Conservation (phyloP, 2,113 vertebrate genomes). For the Theristicus caerulescens region DNA sequence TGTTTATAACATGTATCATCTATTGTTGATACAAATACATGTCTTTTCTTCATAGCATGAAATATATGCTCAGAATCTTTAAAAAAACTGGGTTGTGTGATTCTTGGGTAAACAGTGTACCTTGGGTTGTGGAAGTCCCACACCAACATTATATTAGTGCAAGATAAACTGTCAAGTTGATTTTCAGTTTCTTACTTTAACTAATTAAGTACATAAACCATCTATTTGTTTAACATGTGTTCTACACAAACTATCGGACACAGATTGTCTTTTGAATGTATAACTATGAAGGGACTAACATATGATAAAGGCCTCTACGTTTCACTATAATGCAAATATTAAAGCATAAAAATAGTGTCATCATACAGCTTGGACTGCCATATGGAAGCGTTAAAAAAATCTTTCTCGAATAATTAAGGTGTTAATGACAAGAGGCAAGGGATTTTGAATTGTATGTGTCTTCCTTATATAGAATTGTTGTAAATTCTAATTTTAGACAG, state of each 20-base stretch:
- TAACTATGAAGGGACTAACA: neutral
- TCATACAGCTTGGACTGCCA: neutral
- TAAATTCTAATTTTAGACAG: neutral
- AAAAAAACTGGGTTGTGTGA: neutral
- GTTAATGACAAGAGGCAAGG: neutral
- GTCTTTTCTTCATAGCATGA: neutral
- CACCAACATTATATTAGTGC: neutral
- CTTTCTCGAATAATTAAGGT: neutral
- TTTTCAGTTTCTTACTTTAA: neutral
- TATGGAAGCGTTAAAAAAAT: neutral
- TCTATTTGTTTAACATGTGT: neutral
- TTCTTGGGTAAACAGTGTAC: neutral
- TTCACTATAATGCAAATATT: neutral
- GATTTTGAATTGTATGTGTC: neutral
- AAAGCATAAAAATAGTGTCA: neutral
- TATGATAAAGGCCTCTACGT: neutral
- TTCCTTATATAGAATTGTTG: neutral
- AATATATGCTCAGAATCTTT: neutral
- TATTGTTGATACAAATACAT: neutral
- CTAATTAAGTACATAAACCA: neutral
- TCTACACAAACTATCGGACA: neutral
- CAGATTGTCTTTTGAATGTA: neutral
- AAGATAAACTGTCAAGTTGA: neutral
- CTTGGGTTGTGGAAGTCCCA: neutral
- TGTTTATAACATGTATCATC: neutral